Percentiles rank a stretch among this genome's conserved stretches.
These are phyloP conservation scores for Philotrypesis tridentata DNA, from an alignment of 1,140 invertebrate species.

Conservation along the genomic window DNA sequence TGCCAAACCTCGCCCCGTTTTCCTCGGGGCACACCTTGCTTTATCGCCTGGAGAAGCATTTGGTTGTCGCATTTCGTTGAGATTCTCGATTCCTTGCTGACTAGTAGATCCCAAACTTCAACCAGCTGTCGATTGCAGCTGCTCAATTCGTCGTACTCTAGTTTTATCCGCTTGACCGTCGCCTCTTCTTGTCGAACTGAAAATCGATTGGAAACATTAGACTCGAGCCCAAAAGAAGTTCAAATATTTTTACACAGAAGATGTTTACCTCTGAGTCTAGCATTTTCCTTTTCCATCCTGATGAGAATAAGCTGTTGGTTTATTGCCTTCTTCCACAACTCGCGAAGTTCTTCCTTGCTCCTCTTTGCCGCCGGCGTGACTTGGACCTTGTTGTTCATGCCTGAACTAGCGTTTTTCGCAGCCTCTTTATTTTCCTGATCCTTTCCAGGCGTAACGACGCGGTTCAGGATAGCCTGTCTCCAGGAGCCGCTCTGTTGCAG, in stretches of 20 bases:
- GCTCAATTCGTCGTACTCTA: conserved; percentile 93
- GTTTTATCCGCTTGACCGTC: conserved; percentile 88
- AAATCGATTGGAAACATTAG: conserved; percentile 45
- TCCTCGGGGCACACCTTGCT: conserved; percentile 87
- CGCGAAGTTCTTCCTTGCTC: conserved; percentile 81
- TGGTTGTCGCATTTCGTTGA: conserved; percentile 82
- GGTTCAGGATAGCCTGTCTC: conserved; percentile 92
- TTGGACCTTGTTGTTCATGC: conserved; percentile 57
- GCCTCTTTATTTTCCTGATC: conserved; percentile 68
- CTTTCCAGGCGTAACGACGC: conserved; percentile 84
- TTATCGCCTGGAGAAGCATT: conserved; percentile 84
- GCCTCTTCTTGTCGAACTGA: conserved; percentile 93
- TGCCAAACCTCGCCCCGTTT: conserved; percentile 94
- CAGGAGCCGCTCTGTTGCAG: conserved; percentile 79
- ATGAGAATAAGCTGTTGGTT: conserved; percentile 93
- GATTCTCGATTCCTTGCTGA: conserved; percentile 79
- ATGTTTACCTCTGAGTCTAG: conserved; percentile 81
- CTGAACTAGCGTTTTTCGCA: conserved; percentile 61
- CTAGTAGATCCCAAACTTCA: conserved; percentile 89
- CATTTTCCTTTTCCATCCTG: conserved; percentile 96
- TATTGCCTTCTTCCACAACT: conserved; percentile 94
- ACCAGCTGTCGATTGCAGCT: conserved; percentile 83
- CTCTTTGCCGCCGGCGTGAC: conserved; percentile 58
- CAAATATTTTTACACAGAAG: background rate
- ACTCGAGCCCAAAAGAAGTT: background rate